Evolutionary conservation across 2,888 invertebrate species (phyloP), one percentile per base, ranked within the genome.

Genomic region (Phymatocera aterrima): DNA sequence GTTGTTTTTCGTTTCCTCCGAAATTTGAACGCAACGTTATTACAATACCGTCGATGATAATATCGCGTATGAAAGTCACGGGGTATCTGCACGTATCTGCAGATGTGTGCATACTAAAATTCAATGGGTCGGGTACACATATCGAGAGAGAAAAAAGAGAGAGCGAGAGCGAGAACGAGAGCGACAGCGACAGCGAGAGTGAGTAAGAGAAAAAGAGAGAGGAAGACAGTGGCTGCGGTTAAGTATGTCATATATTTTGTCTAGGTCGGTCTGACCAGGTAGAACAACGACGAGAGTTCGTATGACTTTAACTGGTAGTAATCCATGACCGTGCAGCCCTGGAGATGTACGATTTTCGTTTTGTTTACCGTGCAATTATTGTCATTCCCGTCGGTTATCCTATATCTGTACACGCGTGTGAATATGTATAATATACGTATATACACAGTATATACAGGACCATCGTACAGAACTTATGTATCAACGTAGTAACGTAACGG

Each of bases 181-280:
- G n/a, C n/a, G n/a, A n/a, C n/a, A n/a, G n/a, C n/a, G 64, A 48
- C 65, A 68, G 79, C 68, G 78, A 75, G 68, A n/a, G n/a, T n/a
- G 37, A 31, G 77, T 37, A 57, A 48, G 78, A 40, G 46, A 60
- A 24, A 37, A 78, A 81, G 80, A 43, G 48, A 78, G 75, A 61
- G 79, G 28, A n/a, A 65, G 79, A 78, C 77, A 78, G 77, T 65
- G 64, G 46, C 68, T 64, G 80, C 68, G 79, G 72, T 37, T 37
- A 37, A 65, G 34, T 43, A 65, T 51, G 28, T 51, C 18, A 51
- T 31, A 48, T 51, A 18, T 48, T 43, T 28, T 72, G 51, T 72
- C 72, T 51, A 31, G 48, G 51, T 72, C 72, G 72, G 28, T 51
- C 34, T 51, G 72, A 72, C 72, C 31, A 70, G n/a, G 70, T 51